phyloP scores from a whole-genome alignment of 1,140 invertebrate species.

The Melanaphis sacchari region DNA sequence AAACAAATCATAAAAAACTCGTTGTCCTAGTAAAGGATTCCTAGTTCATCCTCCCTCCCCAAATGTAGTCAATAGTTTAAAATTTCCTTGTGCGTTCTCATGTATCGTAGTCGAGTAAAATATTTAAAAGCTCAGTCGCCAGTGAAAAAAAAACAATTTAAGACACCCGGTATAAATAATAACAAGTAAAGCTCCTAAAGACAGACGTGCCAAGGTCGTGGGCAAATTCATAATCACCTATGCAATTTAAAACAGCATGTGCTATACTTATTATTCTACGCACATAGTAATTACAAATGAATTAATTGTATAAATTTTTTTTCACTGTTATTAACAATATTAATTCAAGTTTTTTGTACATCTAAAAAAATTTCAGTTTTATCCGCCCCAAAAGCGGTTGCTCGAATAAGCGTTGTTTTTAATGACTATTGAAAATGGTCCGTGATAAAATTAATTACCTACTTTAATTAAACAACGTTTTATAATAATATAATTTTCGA shows the following conservation, averaged over 20 bases:
- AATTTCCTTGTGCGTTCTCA: neutral
- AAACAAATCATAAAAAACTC: neutral
- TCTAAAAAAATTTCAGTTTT: neutral
- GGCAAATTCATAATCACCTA: neutral
- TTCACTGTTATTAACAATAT: neutral
- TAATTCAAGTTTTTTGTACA: neutral
- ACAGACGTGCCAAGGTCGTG: slow-evolving; percentile 7
- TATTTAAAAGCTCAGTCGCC: neutral
- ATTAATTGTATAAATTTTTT: neutral
- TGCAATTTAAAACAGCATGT: neutral
- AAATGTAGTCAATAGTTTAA: neutral
- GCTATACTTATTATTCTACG: neutral
- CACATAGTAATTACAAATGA: slow-evolving; percentile 5
- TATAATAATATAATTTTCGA: neutral
- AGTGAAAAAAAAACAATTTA: neutral
- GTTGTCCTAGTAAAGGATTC: neutral
- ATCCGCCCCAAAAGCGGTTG: neutral
- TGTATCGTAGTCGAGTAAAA: neutral
- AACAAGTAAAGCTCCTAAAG: neutral
- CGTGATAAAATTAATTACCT: neutral
- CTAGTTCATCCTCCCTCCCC: too few species aligned
- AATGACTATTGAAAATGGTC: neutral
- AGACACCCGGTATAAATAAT: neutral
- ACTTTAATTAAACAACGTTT: neutral
- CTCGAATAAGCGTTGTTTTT: neutral